These are phyloP conservation scores for Poecilia picta DNA, from an alignment of 2,797 vertebrate species.

Conservation along the genomic window DNA sequence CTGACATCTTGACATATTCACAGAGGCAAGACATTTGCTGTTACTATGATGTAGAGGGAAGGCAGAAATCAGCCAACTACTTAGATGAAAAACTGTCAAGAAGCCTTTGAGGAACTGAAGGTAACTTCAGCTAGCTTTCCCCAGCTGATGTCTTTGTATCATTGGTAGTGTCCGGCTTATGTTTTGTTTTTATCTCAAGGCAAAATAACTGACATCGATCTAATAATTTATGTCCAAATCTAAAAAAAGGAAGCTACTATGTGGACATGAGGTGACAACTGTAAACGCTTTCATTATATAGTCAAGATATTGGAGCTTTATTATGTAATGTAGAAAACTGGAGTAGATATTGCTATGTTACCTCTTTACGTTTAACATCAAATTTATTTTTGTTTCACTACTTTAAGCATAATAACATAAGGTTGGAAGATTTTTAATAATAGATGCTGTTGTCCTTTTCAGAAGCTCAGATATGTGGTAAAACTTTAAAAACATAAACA, in stretches of 20 bases:
- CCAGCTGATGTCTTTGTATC: constrained; percentile 11
- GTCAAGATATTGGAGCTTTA: not conserved
- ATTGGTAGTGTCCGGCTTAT: not conserved
- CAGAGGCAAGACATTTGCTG: constrained; percentile 25
- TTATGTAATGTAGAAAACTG: not conserved
- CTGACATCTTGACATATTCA: constrained; percentile 52
- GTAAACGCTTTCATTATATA: not conserved
- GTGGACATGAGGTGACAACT: not conserved
- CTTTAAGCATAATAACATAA: not conserved
- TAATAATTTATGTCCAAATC: not conserved
- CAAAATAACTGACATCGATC: not conserved
- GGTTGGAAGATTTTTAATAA: not conserved
- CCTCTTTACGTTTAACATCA: not conserved
- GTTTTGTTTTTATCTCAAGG: not conserved
- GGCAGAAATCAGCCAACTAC: constrained; percentile 34
- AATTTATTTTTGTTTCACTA: not conserved
- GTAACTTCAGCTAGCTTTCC: constrained; percentile 24
- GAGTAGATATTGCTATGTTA: not conserved
- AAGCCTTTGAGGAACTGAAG: constrained; percentile 27
- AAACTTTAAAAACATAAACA: not conserved
- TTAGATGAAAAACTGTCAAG: constrained; percentile 39
- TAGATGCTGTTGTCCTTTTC: not conserved
- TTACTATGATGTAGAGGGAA: constrained; percentile 23
- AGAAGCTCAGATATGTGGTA: not conserved
- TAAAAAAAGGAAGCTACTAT: not conserved